These are phyloP conservation scores for Lutjanus campechanus DNA, from an alignment of 2,797 vertebrate species.

Conservation along the genomic window DNA sequence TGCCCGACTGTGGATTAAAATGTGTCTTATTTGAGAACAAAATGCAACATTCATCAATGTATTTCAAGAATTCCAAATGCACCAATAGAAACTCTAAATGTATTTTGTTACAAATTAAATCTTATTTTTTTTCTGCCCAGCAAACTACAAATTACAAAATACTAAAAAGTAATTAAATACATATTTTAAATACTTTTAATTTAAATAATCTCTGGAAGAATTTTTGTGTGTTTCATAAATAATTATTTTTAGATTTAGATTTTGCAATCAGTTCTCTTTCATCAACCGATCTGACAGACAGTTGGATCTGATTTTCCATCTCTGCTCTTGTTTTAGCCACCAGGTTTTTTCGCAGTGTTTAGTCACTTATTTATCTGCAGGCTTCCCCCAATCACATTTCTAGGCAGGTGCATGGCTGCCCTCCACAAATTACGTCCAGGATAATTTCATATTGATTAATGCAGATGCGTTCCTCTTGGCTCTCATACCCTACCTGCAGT, in stretches of 20 bases:
- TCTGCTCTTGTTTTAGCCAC: constrained; percentile 34
- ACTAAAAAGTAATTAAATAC: no score
- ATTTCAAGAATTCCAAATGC: no score
- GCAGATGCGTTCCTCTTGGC: constrained; percentile 90
- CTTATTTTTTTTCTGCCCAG: no score
- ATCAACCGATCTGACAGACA: constrained; percentile 44
- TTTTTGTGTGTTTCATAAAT: constrained; percentile 27
- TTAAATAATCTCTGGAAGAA: not conserved
- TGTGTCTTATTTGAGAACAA: no score
- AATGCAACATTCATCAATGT: no score
- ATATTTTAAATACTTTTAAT: no score
- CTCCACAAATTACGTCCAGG: constrained; percentile 84
- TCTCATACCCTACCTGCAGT: constrained; percentile 91
- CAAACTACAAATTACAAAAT: no score
- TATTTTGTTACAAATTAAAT: no score
- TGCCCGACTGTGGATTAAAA: no score
- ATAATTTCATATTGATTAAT: constrained; percentile 93
- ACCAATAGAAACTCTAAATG: no score
- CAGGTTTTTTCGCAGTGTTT: constrained; percentile 70
- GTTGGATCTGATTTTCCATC: constrained; percentile 61
- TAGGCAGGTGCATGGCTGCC: constrained; percentile 84
- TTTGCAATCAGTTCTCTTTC: constrained; percentile 25
- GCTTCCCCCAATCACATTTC: constrained; percentile 77
- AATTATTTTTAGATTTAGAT: constrained; percentile 27
- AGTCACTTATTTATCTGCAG: constrained; percentile 75